Evolutionary conservation across 2,888 invertebrate species (phyloP).

Genomic region (Mesochorus sp.): DNA sequence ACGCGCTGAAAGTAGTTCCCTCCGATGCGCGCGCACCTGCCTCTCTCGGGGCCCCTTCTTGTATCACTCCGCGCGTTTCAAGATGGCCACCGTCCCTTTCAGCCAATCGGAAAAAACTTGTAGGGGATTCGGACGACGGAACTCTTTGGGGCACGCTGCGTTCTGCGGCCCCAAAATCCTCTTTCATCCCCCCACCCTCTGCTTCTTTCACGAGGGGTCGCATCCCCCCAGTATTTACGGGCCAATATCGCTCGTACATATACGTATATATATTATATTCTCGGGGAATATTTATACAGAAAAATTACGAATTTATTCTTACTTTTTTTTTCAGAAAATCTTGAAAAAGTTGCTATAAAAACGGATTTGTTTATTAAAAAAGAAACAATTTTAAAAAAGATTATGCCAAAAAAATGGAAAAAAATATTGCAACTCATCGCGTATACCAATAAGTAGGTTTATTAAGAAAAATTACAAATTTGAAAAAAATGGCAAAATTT

Average conservation of each 20-base stretch:
- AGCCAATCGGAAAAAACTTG: constrained; percentile 67
- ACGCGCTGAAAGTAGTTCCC: constrained; percentile 81
- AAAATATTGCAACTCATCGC: no score
- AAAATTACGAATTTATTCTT: neutral
- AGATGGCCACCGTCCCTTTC: constrained; percentile 68
- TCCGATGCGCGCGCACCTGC: constrained; percentile 78
- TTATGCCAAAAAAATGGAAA: no score
- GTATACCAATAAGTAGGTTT: no score
- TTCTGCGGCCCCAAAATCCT: constrained; percentile 29
- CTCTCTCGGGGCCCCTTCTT: constrained; percentile 58
- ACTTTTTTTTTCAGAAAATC: no score
- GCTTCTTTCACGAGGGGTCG: constrained; percentile 22
- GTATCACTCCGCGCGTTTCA: constrained; percentile 72
- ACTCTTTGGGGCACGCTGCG: constrained; percentile 52
- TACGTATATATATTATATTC: neutral
- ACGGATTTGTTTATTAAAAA: no score
- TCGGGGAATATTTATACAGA: neutral
- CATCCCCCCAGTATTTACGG: constrained; percentile 16
- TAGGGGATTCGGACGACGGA: constrained; percentile 18
- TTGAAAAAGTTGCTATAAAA: no score
- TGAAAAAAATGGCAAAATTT: no score
- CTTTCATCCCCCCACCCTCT: constrained; percentile 33
- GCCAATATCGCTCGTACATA: no score
- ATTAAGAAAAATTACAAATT: neutral
- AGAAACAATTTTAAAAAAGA: no score